Conservation (phyloP, 2,888 invertebrate genomes). For the Chaetoderma sp. region DNA sequence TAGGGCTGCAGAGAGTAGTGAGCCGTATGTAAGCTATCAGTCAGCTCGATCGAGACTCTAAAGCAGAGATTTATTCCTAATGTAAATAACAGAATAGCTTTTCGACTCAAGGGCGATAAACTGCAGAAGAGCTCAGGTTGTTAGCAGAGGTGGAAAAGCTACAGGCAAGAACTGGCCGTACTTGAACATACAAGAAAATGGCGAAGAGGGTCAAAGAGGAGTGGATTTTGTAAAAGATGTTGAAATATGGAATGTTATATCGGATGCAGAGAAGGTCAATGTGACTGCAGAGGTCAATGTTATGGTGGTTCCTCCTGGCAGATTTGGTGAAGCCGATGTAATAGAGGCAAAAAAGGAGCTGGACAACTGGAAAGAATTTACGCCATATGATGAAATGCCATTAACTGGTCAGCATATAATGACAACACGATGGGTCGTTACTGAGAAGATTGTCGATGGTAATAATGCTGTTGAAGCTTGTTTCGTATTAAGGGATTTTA, state of each 20-base stretch:
- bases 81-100: background rate
- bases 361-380: background rate
- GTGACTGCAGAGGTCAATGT: too few relatives aligned
- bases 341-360: too few relatives aligned
- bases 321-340: too few relatives aligned
- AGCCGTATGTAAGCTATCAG: too few relatives aligned
- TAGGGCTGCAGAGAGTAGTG: too few relatives aligned
- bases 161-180: background rate
- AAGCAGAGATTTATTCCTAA: background rate
- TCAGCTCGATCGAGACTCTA: too few relatives aligned
- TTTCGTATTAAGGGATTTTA: slow-evolving; percentile 20
- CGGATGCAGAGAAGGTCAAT: too few relatives aligned
- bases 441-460: background rate
- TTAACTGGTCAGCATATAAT: background rate
- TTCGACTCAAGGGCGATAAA: background rate
- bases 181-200: slow-evolving; percentile 1
- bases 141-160: slow-evolving; percentile 10
- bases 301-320: too few relatives aligned
- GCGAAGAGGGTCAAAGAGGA: background rate
- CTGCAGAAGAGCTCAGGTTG: background rate
- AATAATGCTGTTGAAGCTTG: slow-evolving; percentile 9
- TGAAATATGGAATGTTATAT: too few relatives aligned
- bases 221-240: slow-evolving; percentile 9
- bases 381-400: background rate
- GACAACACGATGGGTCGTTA: background rate